Evolutionary conservation across 2,797 vertebrate species (phyloP).

Genomic region (Phaenicophaeus curvirostris): DNA sequence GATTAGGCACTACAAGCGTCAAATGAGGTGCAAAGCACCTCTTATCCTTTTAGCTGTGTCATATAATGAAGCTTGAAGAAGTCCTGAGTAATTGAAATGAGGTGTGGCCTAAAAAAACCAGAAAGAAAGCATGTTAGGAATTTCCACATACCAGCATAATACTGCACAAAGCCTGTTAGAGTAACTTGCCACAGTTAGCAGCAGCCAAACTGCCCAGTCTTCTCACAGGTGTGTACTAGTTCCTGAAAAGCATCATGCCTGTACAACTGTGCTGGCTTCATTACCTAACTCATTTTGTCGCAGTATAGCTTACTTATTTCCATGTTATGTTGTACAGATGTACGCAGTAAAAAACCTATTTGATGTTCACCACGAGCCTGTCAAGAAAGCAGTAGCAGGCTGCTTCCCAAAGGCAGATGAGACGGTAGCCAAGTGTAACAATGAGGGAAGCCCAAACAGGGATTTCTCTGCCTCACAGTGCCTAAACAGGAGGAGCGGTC

Average conservation of each 20-base stretch:
- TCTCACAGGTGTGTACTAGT: not conserved
- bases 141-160: not conserved
- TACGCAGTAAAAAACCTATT: not conserved
- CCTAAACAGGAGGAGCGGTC: not conserved
- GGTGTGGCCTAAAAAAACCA: not conserved
- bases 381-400: not conserved
- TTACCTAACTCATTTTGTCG: not conserved
- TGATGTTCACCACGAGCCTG: not conserved
- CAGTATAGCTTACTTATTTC: too few species aligned
- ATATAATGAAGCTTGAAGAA: not conserved
- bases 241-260: not conserved
- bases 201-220: not conserved
- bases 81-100: not conserved
- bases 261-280: not conserved
- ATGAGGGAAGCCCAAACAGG: not conserved
- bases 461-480: not conserved
- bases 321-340: not conserved
- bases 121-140: not conserved
- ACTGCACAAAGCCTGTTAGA: not conserved
- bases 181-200: not conserved
- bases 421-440: not conserved
- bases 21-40: not conserved
- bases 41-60: not conserved
- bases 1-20: not conserved
- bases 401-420: not conserved